Conservation (phyloP, 2,888 invertebrate genomes). For the Epirrhoe tristata region DNA sequence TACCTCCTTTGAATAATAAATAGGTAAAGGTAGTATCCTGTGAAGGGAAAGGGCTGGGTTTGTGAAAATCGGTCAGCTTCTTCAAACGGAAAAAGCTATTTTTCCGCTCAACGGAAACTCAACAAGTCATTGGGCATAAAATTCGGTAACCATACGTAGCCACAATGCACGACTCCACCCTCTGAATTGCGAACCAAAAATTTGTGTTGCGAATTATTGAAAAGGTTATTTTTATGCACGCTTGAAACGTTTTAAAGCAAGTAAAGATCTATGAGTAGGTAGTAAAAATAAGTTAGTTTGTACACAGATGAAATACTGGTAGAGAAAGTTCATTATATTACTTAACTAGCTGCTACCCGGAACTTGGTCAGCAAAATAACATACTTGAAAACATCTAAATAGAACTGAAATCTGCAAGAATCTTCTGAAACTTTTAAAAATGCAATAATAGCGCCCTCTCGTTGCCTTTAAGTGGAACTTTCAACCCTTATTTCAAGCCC, state of each 20-base stretch:
- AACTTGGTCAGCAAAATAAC: too few relatives aligned
- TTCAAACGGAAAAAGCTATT: slow-evolving; percentile 29
- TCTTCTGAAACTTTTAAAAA: too few relatives aligned
- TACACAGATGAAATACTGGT: too few relatives aligned
- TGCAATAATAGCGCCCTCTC: too few relatives aligned
- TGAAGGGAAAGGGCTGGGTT: slow-evolving; percentile 8
- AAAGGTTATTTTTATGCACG: neutral
- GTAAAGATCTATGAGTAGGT: too few relatives aligned
- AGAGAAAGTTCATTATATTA: too few relatives aligned
- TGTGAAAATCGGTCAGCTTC: slow-evolving; percentile 15
- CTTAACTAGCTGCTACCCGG: too few relatives aligned
- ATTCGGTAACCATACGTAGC: slow-evolving; percentile 18
- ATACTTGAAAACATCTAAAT: too few relatives aligned
- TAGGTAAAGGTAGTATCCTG: slow-evolving; percentile 2
- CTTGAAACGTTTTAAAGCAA: neutral
- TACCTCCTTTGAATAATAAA: slow-evolving; percentile 8
- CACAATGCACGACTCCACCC: slow-evolving; percentile 12
- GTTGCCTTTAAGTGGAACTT: too few relatives aligned
- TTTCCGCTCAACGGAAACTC: slow-evolving; percentile 26
- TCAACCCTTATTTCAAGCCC: too few relatives aligned
- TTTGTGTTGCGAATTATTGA: neutral
- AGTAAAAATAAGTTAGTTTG: too few relatives aligned
- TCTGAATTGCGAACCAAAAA: slow-evolving; percentile 2
- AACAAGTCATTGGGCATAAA: slow-evolving; percentile 30
- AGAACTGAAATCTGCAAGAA: too few relatives aligned